Percentiles rank a stretch among this genome's conserved stretches.
phyloP scores from a whole-genome alignment of 2,113 vertebrate species.

The Epinephelus moara region DNA sequence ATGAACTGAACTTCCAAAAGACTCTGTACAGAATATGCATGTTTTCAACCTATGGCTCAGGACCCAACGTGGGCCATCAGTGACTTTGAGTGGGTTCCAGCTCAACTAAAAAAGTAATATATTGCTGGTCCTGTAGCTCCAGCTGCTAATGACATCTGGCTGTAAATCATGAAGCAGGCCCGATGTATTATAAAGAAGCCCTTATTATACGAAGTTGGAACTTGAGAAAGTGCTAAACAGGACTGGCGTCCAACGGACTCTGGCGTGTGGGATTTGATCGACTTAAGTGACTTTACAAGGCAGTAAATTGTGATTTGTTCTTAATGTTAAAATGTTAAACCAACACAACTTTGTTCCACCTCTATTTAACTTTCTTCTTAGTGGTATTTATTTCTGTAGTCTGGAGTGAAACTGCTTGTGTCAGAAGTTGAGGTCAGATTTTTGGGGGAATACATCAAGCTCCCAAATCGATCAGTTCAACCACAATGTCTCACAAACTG shows the following conservation, averaged over 20 bases:
- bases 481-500: slow-evolving; percentile 7
- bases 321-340: slow-evolving; percentile 54
- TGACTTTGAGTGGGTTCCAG: slow-evolving; percentile 34
- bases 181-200: slow-evolving; percentile 44
- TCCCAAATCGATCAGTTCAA: not conserved
- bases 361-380: slow-evolving; percentile 49
- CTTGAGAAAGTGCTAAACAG: slow-evolving; percentile 42
- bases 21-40: slow-evolving; percentile 65
- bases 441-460: not conserved
- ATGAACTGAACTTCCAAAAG: slow-evolving; percentile 1
- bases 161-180: slow-evolving; percentile 43
- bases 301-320: slow-evolving; percentile 52
- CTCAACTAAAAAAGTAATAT: slow-evolving; percentile 1
- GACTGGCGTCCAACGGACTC: slow-evolving; percentile 35
- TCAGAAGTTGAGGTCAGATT: slow-evolving; percentile 8
- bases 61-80: not conserved
- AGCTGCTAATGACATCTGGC: slow-evolving; percentile 35
- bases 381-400: slow-evolving; percentile 68
- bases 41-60: slow-evolving; percentile 39
- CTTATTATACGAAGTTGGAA: slow-evolving; percentile 37
- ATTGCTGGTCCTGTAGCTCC: slow-evolving; percentile 30
- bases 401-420: slow-evolving; percentile 21
- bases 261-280: slow-evolving; percentile 12
- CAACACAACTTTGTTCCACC: slow-evolving; percentile 37
- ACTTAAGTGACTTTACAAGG: slow-evolving; percentile 42